Evolutionary conservation across 2,888 invertebrate species (phyloP), one percentile per base, ranked within the genome.

Genomic region (Lasioglossum leucozonium): DNA sequence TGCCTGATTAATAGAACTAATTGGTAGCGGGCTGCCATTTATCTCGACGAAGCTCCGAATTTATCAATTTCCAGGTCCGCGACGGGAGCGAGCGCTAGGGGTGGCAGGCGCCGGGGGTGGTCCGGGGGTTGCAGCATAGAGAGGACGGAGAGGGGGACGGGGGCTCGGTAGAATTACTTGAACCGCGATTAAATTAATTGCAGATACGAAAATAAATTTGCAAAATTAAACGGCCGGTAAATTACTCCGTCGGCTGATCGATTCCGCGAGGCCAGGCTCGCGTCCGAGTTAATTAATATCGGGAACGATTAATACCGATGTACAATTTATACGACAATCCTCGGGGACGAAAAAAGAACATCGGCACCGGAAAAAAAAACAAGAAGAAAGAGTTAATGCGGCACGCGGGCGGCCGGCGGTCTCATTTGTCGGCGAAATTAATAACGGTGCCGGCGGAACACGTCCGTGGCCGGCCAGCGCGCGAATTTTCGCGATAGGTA

Each of bases 61-160:
- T 85, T 83, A 83, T 85, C 85, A 82, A 85, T 79, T 73, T 77
- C 72, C 78, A 58, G 34, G 65, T 47, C 62, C 81, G 37, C 62
- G 73, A 30, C 62, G 34, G n/a, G 22, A 11, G 40, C 6, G n/a
- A 1, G 55, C 10, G n/a, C 11, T 11, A 55, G n/a, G 18, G 16
- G 62, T 26, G n/a, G 16, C 5, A 47, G 13, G 34, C 8, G n/a
- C n/a, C n/a, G 40, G 16, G 16, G 30, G 37, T 22, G 22, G 37
- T 8, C 16, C 13, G 8, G 34, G 42, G 37, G 2, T 40, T 10
- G 5, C 4, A 3, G 8, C 13, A 37, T 16, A 55, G 18, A 40
- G 69, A 40, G n/a, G n/a, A n/a, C n/a, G n/a, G 67, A 26, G 4
- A 6, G 51, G 10, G 11, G 37, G 16, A 18, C 16, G 51, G 2